Evolutionary conservation across 2,113 vertebrate species (phyloP).

Genomic region (Bungarus multicinctus): DNA sequence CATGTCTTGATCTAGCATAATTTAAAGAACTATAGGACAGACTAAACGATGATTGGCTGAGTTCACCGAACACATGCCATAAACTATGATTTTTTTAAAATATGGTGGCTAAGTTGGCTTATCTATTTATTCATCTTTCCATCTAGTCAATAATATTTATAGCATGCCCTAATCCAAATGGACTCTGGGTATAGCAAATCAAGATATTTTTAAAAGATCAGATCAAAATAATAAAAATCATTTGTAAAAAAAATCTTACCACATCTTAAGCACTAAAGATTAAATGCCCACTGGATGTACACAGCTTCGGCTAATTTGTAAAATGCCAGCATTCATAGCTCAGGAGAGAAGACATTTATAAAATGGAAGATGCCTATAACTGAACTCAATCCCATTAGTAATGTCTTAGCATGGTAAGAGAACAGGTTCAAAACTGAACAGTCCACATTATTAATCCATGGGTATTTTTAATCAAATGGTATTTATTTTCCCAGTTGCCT

Average conservation of each 20-base stretch:
- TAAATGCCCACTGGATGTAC: background rate
- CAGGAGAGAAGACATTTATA: background rate
- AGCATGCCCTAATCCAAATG: background rate
- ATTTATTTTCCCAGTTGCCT: background rate
- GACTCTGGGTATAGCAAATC: background rate
- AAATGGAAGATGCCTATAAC: background rate
- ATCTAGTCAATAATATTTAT: background rate
- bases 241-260: background rate
- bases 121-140: background rate
- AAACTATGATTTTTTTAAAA: background rate
- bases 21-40: background rate
- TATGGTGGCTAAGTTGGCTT: background rate
- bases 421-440: background rate
- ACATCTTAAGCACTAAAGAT: background rate
- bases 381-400: background rate
- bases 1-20: background rate
- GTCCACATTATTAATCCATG: background rate
- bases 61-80: background rate
- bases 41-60: background rate
- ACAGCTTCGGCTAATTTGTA: background rate
- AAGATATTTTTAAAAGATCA: background rate
- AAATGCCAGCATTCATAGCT: background rate
- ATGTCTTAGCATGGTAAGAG: background rate
- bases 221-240: background rate
- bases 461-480: background rate